phyloP scores from a whole-genome alignment of 2,113 vertebrate species.

The Misgurnus mizolepis region DNA sequence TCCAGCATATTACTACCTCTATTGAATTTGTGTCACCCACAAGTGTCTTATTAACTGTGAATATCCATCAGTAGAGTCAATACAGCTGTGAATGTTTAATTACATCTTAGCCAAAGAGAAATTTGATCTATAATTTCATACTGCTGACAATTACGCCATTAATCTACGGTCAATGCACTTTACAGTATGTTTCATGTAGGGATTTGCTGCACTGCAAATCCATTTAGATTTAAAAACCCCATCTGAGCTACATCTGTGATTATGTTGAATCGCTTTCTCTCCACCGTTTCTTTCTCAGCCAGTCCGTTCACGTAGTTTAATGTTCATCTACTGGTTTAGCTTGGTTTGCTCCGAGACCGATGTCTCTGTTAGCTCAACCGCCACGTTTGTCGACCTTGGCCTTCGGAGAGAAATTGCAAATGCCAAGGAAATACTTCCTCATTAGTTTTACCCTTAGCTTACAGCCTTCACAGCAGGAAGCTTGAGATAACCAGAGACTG shows the following conservation, averaged over 20 bases:
- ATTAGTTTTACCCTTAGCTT: slow-evolving; percentile 48
- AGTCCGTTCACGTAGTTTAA: slow-evolving; percentile 37
- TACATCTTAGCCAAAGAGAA: slow-evolving; percentile 34
- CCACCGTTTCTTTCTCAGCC: background rate
- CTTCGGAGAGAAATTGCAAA: slow-evolving; percentile 44
- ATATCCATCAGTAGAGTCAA: slow-evolving; percentile 39
- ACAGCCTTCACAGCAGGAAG: slow-evolving; percentile 34
- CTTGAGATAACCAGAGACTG: slow-evolving; percentile 42
- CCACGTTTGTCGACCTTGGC: slow-evolving; percentile 37
- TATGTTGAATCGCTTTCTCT: slow-evolving; percentile 18
- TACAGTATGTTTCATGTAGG: slow-evolving; percentile 15
- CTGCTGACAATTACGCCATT: slow-evolving; percentile 37
- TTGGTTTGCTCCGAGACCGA: slow-evolving; percentile 40
- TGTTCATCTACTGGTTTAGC: slow-evolving; percentile 31
- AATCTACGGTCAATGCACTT: slow-evolving; percentile 11
- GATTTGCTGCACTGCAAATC: slow-evolving; percentile 28
- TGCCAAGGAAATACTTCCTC: slow-evolving; percentile 43
- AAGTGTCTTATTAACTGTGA: slow-evolving; percentile 45
- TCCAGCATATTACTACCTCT: slow-evolving; percentile 30
- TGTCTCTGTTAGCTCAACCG: slow-evolving; percentile 35
- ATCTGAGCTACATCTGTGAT: slow-evolving; percentile 1
- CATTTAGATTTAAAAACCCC: slow-evolving; percentile 16
- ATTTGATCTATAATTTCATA: slow-evolving; percentile 40
- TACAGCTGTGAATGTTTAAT: slow-evolving; percentile 48
- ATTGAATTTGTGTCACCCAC: slow-evolving; percentile 47